Percentiles rank a stretch among this genome's conserved stretches.
Conservation (phyloP, 2,113 vertebrate species). For the Zosterops hypoxanthus region DNA sequence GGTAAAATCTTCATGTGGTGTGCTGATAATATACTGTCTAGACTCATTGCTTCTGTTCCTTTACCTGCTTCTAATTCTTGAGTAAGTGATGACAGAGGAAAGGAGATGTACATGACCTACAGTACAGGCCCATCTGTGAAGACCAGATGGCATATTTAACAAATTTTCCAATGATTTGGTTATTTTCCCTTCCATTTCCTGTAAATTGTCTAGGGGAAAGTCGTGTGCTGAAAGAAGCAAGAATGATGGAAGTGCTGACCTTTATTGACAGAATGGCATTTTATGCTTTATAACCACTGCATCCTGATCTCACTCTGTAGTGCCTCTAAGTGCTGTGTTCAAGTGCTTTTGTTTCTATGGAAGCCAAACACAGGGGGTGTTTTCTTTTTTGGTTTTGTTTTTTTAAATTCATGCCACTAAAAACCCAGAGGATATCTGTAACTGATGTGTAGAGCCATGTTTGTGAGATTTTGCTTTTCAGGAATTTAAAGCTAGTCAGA, state of each 20-base stretch:
- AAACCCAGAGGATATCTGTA: background rate
- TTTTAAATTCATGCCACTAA: background rate
- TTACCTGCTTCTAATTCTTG: conserved; percentile 11
- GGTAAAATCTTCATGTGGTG: background rate
- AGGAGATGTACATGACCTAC: background rate
- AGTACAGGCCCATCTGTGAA: conserved; percentile 30
- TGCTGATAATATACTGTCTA: background rate
- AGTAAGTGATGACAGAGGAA: background rate
- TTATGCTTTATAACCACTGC: background rate
- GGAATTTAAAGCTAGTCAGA: background rate
- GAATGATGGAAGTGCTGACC: conserved; percentile 22
- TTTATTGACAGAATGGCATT: conserved; percentile 21
- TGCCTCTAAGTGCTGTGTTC: background rate
- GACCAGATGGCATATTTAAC: conserved; percentile 29
- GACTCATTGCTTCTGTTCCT: background rate
- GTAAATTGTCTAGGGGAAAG: background rate
- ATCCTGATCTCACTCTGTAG: background rate
- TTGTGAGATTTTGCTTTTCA: background rate
- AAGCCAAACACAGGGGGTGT: background rate
- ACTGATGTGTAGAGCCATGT: background rate
- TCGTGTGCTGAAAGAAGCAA: background rate
- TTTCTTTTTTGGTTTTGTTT: no score
- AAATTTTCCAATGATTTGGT: conserved; percentile 22
- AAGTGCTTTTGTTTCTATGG: background rate
- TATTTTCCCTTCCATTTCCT: conserved; percentile 52